Evolutionary conservation across 2,888 invertebrate species (phyloP), one percentile per base, ranked within the genome.

Genomic region (Chrysolina oricalcia): DNA sequence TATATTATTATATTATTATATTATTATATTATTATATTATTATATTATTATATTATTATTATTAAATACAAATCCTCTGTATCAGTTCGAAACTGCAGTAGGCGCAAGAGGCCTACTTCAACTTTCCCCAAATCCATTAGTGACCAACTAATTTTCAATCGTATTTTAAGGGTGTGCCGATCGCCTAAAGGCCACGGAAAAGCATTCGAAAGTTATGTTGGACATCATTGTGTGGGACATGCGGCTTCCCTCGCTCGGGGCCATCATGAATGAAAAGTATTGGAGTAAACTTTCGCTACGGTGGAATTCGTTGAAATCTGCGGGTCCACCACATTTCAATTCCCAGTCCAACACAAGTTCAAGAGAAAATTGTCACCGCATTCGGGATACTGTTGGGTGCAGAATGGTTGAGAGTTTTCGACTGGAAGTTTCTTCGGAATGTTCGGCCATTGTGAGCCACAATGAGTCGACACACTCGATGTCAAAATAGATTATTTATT

Each of bases 181-280:
- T 19, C 8, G 19, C 53, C 53, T 21, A 21, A 10, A 21, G 9
- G 21, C 19, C 19, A 1, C 59, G 5, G n/a, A 19, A 50, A 10
- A 50, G 59, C 23, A 27, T 59, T 27, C 4, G 6, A n/a, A 59
- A 59, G 27, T 59, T 59, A 27, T 1, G 59, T 59, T 59, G 8
- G 59, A 27, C n/a, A 15, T 59, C 8, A 59, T n/a, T 59, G n/a
- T n/a, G n/a, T n/a, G 23, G 27, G 21, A 21, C 19, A 4, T 17
- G 10, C 19, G 17, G 1, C 15, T 59, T 15, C 5, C 59, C 59
- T 59, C n/a, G 59, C 59, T 27, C 27, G 13, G 27, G 27, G 59
- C 1, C 10, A 59, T n/a, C 27, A n/a, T 59, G n/a, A 27, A n/a
- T 27, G 59, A 27, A 59, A 59, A 59, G 59, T 59, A 35, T 35